Base-by-base conservation (phyloP, 2,888 invertebrate species). In the Syrista parreyssii region DNA sequence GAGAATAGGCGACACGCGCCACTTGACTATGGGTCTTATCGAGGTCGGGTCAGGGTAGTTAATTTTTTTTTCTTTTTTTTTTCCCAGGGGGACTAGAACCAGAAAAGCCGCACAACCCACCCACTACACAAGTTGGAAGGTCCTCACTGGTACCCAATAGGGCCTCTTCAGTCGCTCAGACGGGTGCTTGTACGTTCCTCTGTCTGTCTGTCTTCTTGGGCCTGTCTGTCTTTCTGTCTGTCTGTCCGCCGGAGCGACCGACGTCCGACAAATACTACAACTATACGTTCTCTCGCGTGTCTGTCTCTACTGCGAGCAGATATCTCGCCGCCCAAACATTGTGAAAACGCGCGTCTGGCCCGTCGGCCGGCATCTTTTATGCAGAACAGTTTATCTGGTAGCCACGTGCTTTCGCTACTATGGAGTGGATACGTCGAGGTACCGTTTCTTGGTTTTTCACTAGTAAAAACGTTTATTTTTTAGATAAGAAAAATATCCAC, bases 1-100 rank as follows among this genome's bases (percentile, higher is more conserved):
- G 80, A 81, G 75, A 79, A 75, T 75, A 72, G 81, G 80, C 82
- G 86, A 85, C 88, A 84, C 88, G 88, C 87, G 89, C 88, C 88
- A 85, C 87, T 87, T 86, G 84, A 78, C 84, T 83, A 78, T 78
- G 68, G 75, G 36, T 30, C 78, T 76, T 73, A 73, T 76, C 76
- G 68, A 73, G 68, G n/a, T 30, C 12, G 71, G 71, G 71, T 71
- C 71, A 33, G 71, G 12, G 71, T 32, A 33, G 71, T 71, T 30
- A 71, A 11, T 1, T 32, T 69, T n/a, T 69, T 69, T 36, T 36
- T 4, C n/a, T n/a, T 30, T 69, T 71, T 71, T 31, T 40, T 55
- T 71, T 71, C 30, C 33, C 15, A 68, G 35, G 73, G 75, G 34
- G 73, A 68, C 76, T 33, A n/a, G 75, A 69, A 55, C 69, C 15